Evolutionary conservation across 1,140 invertebrate genomes (phyloP), one percentile per base, ranked within the genome.

Genomic region (Stegodyphus dumicola): DNA sequence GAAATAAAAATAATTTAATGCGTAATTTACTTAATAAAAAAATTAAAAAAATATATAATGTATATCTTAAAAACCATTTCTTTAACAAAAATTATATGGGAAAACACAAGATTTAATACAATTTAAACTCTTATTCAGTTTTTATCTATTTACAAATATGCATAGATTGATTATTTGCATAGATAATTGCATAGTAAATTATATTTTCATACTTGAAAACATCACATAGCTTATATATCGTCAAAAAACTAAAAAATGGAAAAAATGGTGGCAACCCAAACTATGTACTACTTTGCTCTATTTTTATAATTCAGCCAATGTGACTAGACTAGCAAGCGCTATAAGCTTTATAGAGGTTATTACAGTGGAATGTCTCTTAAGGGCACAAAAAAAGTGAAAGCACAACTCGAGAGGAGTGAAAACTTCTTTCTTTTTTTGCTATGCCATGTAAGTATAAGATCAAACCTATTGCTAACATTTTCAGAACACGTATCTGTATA

Each of bases 271-370:
- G 74, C 81, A 85, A 76, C 51, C 73, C 66, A 85, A 79, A 64
- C 51, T 79, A 70, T 69, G n/a, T 49, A 67, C 65, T 67, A 71
- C 67, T 53, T 18, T 56, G 67, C 54, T 70, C 56, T 71, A 74
- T 53, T 74, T 65, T 17, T 53, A 11, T 53, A 33, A 73, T 76
- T 70, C 48, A 77, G 76, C 83, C 65, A 76, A 77, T 86, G 49
- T 77, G 84, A 86, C 84, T 86, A 86, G 84, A 86, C 84, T 86
- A 86, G 84, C 76, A 86, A 86, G 84, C 69, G 67, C 48, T 71
- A 75, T 75, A 83, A 85, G 76, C 76, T 77, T 71, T 15, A 64
- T 33, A 86, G 48, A 67, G 49, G 54, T 71, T 71, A 78, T 86
- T 86, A 85, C 49, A 73, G 54, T 86, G 84, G 84, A 86, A 86